Percentiles rank a stretch among this genome's conserved stretches.
Evolutionary conservation across 2,888 invertebrate species (phyloP).

Genomic region (Empis stercorea): DNA sequence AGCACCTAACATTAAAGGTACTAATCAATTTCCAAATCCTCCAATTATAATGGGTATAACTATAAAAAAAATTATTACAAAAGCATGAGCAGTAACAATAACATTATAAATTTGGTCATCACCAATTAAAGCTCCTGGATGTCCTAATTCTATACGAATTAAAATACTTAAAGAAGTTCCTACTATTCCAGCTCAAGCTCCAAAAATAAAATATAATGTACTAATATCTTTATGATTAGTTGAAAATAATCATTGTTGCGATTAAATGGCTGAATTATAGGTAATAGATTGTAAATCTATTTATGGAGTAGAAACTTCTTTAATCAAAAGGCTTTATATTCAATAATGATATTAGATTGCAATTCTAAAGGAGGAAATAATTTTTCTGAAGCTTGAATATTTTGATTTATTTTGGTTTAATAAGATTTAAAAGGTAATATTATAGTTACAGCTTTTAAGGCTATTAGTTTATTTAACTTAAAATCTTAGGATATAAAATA

Average conservation of each 20-base stretch:
- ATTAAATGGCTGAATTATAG: constrained; percentile 48
- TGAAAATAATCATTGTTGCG: constrained; percentile 53
- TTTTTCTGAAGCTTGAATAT: constrained; percentile 8
- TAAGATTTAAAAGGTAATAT: constrained; percentile 44
- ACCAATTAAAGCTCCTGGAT: constrained; percentile 51
- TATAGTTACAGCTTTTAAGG: constrained; percentile 50
- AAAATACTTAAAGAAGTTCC: constrained; percentile 56
- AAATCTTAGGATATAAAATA: constrained; percentile 35
- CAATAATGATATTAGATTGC: constrained; percentile 46
- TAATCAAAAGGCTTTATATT: constrained; percentile 18
- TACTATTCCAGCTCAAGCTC: constrained; percentile 53
- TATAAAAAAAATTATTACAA: constrained; percentile 73
- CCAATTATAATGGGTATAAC: constrained; percentile 63
- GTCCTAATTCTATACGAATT: constrained; percentile 60
- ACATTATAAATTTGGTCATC: constrained; percentile 69
- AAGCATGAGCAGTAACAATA: constrained; percentile 66
- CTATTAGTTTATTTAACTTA: constrained; percentile 49
- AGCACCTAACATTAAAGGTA: constrained; percentile 61
- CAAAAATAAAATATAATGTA: constrained; percentile 55
- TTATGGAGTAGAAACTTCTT: constrained; percentile 26
- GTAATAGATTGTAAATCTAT: constrained; percentile 55
- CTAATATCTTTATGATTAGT: constrained; percentile 69
- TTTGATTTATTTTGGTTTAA: constrained; percentile 3
- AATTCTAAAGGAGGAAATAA: constrained; percentile 44
- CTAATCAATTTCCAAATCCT: constrained; percentile 72